Percentiles rank a stretch among this genome's conserved stretches.
Conservation (phyloP, 2,888 invertebrate genomes). For the Folsomia manolachei region DNA sequence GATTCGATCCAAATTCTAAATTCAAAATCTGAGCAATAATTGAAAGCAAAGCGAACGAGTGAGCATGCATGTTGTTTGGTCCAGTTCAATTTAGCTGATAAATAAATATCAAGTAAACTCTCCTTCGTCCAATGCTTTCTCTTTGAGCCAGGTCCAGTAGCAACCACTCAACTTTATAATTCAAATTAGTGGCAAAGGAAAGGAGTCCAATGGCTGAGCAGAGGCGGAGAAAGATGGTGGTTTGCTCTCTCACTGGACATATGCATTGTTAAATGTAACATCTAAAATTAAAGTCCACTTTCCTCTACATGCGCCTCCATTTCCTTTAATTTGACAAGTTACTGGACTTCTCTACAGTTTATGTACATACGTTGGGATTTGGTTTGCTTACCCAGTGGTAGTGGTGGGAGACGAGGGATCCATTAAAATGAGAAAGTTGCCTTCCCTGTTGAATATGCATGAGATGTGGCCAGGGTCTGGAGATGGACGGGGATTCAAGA, state of each 20-base stretch:
- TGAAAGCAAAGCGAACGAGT: neutral
- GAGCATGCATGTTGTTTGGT: neutral
- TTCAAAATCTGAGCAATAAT: neutral
- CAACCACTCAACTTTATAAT: constrained; percentile 8
- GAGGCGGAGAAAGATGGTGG: too few relatives aligned
- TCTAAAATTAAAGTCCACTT: neutral
- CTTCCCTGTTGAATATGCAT: neutral
- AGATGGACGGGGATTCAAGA: neutral
- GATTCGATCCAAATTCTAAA: constrained; percentile 10
- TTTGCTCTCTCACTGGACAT: too few relatives aligned
- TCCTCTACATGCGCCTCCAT: neutral
- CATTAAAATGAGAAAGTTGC: neutral
- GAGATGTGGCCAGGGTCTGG: neutral
- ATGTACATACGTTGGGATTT: too few relatives aligned
- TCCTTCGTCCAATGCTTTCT: too few relatives aligned
- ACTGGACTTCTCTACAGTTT: neutral
- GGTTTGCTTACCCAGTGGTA: neutral
- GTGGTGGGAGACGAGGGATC: neutral
- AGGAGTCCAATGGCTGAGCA: neutral
- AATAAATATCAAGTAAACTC: too few relatives aligned
- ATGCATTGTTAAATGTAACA: neutral
- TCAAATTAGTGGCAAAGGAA: neutral
- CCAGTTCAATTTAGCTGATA: too few relatives aligned
- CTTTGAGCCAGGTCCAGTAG: neutral
- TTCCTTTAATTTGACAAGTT: neutral